phyloP scores from a whole-genome alignment of 2,888 invertebrate genomes.

The Hydrotaea cyrtoneurina region DNA sequence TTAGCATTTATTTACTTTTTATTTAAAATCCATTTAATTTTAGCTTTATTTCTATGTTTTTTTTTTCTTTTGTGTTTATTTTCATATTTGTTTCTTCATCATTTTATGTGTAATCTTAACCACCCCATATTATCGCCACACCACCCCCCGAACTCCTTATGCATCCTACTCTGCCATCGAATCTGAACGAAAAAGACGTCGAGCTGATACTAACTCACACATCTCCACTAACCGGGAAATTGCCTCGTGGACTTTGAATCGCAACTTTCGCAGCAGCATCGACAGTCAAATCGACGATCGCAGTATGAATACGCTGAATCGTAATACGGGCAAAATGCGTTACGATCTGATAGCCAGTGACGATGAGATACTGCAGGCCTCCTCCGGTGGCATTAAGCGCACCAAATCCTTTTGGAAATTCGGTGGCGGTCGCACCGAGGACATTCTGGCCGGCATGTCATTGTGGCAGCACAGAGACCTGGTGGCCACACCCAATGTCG shows the following conservation, averaged over 20 bases:
- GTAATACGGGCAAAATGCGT: constrained; percentile 73
- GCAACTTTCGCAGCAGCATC: constrained; percentile 78
- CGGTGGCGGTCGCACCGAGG: constrained; percentile 84
- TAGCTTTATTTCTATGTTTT: constrained; percentile 51
- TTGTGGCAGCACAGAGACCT: constrained; percentile 92
- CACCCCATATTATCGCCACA: constrained; percentile 30
- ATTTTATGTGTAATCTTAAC: constrained; percentile 58
- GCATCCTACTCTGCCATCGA: not conserved
- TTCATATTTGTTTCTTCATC: constrained; percentile 59
- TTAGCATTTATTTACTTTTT: constrained; percentile 21
- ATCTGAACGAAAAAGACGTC: constrained; percentile 64
- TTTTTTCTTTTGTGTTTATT: constrained; percentile 57
- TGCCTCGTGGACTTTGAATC: constrained; percentile 78
- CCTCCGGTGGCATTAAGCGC: constrained; percentile 85
- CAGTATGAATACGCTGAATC: constrained; percentile 73
- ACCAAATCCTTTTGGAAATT: constrained; percentile 94
- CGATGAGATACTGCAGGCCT: constrained; percentile 80
- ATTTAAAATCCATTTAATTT: constrained; percentile 37
- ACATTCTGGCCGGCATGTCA: constrained; percentile 92
- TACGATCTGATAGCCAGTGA: constrained; percentile 78
- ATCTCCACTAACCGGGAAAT: constrained; percentile 74
- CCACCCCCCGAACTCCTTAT: constrained; percentile 25
- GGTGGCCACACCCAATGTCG: constrained; percentile 82
- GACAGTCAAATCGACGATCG: constrained; percentile 78
- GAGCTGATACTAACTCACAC: constrained; percentile 76